phyloP scores from a whole-genome alignment of 2,888 invertebrate genomes.

The Dorcus hopei region DNA sequence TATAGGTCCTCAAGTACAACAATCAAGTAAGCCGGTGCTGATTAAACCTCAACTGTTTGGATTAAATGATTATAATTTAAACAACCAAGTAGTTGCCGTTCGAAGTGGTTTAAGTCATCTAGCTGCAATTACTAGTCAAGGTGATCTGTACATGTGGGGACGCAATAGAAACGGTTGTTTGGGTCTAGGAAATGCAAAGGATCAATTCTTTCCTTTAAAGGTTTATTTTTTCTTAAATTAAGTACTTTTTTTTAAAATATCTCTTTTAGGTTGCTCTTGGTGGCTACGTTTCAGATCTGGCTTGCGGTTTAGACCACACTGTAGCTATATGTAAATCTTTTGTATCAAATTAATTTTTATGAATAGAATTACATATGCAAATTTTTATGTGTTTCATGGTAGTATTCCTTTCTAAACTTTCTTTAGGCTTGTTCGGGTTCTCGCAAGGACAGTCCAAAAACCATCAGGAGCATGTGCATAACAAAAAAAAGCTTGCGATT shows the following conservation, averaged over 20 bases:
- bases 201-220: constrained; percentile 87
- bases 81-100: constrained; percentile 63
- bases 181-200: constrained; percentile 74
- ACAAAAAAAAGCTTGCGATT: no score
- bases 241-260: neutral
- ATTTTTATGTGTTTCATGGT: no score
- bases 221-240: constrained; percentile 41
- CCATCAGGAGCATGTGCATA: no score
- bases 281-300: constrained; percentile 68
- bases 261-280: constrained; percentile 79
- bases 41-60: constrained; percentile 85
- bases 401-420: no score
- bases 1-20: constrained; percentile 75
- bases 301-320: constrained; percentile 85
- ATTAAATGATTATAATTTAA: constrained; percentile 74
- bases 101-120: constrained; percentile 72
- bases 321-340: constrained; percentile 74
- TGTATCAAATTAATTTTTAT: constrained; percentile 35
- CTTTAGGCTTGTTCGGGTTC: no score
- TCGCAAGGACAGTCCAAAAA: no score
- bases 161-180: constrained; percentile 79
- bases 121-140: constrained; percentile 77
- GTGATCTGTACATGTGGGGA: constrained; percentile 92
- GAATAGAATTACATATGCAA: no score
- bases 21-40: constrained; percentile 62